A percentile compares a stretch with the other conserved stretches of the same genome.
Conservation (phyloP, 2,113 vertebrate species). For the Bambusicola thoracicus region DNA sequence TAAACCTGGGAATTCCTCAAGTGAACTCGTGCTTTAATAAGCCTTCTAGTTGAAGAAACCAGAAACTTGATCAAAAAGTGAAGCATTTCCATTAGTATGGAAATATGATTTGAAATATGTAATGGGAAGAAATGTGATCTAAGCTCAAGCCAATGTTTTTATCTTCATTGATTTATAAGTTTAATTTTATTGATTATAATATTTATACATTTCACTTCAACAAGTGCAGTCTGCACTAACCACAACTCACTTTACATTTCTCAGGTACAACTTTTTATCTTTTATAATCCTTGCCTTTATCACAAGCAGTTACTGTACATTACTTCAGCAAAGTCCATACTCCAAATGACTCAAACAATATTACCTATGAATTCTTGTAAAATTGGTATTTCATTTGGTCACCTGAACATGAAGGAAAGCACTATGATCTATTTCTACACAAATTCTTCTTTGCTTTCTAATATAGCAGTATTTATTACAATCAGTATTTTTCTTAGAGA, state of each 20-base stretch:
- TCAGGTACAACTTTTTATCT: neutral
- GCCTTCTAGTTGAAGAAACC: neutral
- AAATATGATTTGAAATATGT: neutral
- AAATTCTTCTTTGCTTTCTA: neutral
- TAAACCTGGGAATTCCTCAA: neutral
- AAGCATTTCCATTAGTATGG: neutral
- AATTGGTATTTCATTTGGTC: neutral
- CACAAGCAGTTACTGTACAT: neutral
- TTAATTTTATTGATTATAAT: constrained; percentile 16
- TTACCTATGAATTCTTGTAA: neutral
- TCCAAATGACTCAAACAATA: neutral
- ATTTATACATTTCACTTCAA: constrained; percentile 32
- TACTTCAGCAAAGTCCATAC: neutral
- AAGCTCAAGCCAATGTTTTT: neutral
- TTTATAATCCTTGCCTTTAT: neutral
- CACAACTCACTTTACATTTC: neutral
- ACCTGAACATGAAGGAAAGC: neutral
- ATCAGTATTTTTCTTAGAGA: neutral
- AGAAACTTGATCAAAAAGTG: constrained; percentile 8
- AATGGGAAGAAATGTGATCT: neutral
- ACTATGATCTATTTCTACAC: neutral
- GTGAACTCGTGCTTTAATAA: neutral
- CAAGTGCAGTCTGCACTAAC: neutral
- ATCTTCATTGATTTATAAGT: neutral
- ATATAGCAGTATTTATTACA: neutral